Evolutionary conservation across 1,140 invertebrate genomes (phyloP).

Genomic region (Physella acuta): DNA sequence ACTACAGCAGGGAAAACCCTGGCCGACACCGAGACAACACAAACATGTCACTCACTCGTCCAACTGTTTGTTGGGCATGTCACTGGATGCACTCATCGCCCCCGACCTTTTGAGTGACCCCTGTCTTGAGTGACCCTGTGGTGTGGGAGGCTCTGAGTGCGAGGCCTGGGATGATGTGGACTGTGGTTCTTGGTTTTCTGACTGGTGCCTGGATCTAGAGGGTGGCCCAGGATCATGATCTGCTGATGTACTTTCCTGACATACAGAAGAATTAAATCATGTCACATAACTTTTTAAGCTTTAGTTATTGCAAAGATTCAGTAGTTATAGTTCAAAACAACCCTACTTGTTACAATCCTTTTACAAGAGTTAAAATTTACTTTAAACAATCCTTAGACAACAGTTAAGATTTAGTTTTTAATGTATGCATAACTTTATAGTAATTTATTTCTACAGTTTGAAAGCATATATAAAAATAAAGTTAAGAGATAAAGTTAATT

Average conservation of each 20-base stretch:
- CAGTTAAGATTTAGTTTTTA: too few relatives aligned
- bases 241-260: conserved; percentile 49
- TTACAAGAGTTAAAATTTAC: too few relatives aligned
- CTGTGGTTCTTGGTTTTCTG: conserved; percentile 48
- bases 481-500: neutral
- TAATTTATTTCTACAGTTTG: neutral
- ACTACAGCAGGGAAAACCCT: too few relatives aligned
- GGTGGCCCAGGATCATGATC: conserved; percentile 45
- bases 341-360: too few relatives aligned
- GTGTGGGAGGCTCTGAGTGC: conserved; percentile 25
- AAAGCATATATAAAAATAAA: neutral
- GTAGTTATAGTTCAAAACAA: too few relatives aligned
- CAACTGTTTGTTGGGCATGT: conserved; percentile 3
- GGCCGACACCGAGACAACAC: neutral
- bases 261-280: neutral
- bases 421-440: too few relatives aligned
- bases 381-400: too few relatives aligned
- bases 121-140: conserved; percentile 11
- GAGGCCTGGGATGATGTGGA: conserved; percentile 42
- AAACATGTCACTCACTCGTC: conserved; percentile 14
- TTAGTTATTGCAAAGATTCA: too few relatives aligned
- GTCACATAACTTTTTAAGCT: too few relatives aligned
- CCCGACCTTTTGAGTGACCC: conserved; percentile 12
- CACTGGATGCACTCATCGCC: neutral
- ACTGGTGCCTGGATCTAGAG: conserved; percentile 46